Base-by-base conservation (phyloP, 2,888 invertebrate genomes). In the Ectropis crepuscularia region DNA sequence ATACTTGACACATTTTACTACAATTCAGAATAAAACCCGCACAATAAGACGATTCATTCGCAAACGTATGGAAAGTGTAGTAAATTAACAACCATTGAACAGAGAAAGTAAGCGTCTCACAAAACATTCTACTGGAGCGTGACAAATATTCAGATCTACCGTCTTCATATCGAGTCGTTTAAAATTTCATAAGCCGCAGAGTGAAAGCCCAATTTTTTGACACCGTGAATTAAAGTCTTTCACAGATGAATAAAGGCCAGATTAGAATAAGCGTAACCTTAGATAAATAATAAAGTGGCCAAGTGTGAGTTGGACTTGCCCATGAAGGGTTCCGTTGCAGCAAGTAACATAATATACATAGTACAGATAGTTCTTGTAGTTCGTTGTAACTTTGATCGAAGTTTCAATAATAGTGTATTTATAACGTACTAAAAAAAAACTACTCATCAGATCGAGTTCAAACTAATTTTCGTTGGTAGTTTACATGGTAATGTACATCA, bases 171-270 rank as follows among this genome's bases (percentile, higher is more conserved):
- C 77, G 79, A 75, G 75, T 79, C 80, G 80, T 79, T 83, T 83
- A 72, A 80, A 80, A 78, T 86, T 82, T 83, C 79, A 69, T 71
- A 81, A 83, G 86, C 86, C 85, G 70, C 86, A 80, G 71, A 81
- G 85, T 78, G 87, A 88, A 86, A 86, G 86, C 76, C 70, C 73
- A 68, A 55, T 53, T 70, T n/a, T 70, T 64, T 68, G 58, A 58
- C 51, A 57, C 49, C 50, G 60, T 67, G 70, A 78, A 76, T 78
- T 72, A 61, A 57, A 55, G 43, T 71, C 70, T 9, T 11, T 36
- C 6, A 43, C 11, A 45, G 43, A 53, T 2, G 1, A 11, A 37
- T 8, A 11, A 53, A n/a, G 5, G 8, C 6, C 53, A 53, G 53
- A 53, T 28, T 28, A 28, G 16, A 28, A 28, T 28, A 28, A 28